phyloP scores from a whole-genome alignment of 2,113 vertebrate genomes.

The Nibea albiflora region DNA sequence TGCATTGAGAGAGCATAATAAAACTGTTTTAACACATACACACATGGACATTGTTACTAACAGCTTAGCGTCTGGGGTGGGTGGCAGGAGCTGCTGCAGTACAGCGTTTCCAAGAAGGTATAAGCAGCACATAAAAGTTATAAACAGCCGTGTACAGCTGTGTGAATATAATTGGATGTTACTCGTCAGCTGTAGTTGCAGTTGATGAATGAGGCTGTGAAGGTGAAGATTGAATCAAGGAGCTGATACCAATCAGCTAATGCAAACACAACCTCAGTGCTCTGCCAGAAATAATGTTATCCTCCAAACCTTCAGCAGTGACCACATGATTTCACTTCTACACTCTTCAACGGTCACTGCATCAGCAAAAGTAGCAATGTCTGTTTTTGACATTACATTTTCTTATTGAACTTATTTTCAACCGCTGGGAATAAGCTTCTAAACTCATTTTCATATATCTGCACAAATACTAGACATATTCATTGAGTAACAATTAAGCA shows the following conservation, averaged over 20 bases:
- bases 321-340: neutral
- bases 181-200: neutral
- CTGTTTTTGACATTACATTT: neutral
- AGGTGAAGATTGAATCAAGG: slow-evolving; percentile 1
- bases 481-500: neutral
- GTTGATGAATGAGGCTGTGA: neutral
- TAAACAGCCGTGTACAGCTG: neutral
- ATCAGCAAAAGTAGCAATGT: neutral
- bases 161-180: slow-evolving; percentile 9
- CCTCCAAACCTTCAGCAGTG: neutral
- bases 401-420: neutral
- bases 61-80: neutral
- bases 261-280: slow-evolving; percentile 12
- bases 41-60: neutral
- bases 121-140: neutral
- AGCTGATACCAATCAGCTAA: neutral
- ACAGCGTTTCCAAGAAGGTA: neutral
- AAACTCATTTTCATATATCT: neutral
- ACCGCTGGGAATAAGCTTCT: neutral
- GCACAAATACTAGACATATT: neutral
- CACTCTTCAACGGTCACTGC: neutral
- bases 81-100: no score
- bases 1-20: no score
- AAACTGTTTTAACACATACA: no score
- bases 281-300: neutral